phyloP scores from a whole-genome alignment of 2,888 invertebrate species.

The Cheilosia variabilis region DNA sequence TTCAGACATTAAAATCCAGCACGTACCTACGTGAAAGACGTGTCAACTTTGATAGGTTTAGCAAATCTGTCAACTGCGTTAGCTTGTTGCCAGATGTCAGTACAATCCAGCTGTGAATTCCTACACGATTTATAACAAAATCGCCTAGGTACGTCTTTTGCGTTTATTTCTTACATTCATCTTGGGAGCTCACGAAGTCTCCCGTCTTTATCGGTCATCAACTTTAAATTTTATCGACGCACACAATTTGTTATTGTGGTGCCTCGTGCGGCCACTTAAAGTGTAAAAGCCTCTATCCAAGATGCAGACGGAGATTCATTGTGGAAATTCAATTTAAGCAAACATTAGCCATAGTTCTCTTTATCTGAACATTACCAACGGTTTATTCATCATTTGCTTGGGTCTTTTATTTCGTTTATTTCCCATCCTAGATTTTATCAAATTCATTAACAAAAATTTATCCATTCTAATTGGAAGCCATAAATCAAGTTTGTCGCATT shows the following conservation, averaged over 20 bases:
- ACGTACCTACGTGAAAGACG: no score
- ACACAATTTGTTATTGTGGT: neutral
- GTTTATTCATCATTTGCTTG: slow-evolving; percentile 8
- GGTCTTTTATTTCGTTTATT: neutral
- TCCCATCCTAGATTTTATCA: slow-evolving; percentile 21
- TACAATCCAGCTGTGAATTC: neutral
- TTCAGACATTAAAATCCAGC: no score
- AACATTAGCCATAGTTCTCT: neutral
- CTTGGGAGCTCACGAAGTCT: neutral
- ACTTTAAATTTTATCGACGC: neutral
- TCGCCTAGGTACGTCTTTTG: neutral
- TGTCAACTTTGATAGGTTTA: no score
- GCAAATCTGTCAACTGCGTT: neutral
- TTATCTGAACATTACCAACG: neutral
- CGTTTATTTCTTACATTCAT: slow-evolving; percentile 1
- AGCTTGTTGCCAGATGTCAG: neutral
- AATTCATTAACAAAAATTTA: slow-evolving; percentile 21
- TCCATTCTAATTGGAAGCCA: slow-evolving; percentile 14
- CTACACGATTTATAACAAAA: neutral
- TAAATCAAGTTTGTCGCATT: slow-evolving; percentile 32
- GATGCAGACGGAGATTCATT: neutral
- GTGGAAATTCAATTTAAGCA: neutral
- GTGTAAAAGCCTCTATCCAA: neutral
- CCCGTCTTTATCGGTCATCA: neutral
- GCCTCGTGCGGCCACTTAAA: neutral